Percentiles rank a stretch among this genome's conserved stretches.
These are phyloP conservation scores for Lucinisca nassula DNA, from an alignment of 2,888 invertebrate genomes.

Conservation along the genomic window DNA sequence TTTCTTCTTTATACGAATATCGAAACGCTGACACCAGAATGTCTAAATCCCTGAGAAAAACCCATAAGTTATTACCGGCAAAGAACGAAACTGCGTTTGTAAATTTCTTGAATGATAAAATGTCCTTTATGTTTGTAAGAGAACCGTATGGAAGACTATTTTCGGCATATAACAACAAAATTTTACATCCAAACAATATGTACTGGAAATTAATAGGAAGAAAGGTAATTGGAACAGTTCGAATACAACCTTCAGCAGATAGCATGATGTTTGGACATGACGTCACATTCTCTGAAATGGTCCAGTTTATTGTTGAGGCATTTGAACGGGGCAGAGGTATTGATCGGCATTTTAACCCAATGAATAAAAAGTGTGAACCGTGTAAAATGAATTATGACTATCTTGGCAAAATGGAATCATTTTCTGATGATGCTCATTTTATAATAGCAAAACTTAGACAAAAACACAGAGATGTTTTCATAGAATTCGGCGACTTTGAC, in stretches of 20 bases:
- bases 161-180: conserved; percentile 14
- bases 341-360: not conserved
- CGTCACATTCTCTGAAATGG: conserved; percentile 8
- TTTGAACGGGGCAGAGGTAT: not conserved
- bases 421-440: not conserved
- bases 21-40: not conserved
- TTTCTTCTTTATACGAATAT: not conserved
- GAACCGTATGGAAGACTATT: not conserved
- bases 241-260: not conserved
- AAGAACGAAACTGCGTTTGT: not conserved
- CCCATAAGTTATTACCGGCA: not conserved
- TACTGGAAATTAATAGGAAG: not conserved
- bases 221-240: not conserved
- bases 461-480: not conserved
- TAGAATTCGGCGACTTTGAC: not conserved
- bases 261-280: not conserved
- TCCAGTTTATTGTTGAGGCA: not conserved
- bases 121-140: not conserved
- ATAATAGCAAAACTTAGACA: not conserved
- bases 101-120: not conserved
- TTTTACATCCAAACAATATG: not conserved
- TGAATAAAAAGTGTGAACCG: not conserved
- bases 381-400: not conserved
- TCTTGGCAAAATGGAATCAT: conserved; percentile 1
- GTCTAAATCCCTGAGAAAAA: not conserved